These are phyloP conservation scores for Anodontia alba DNA, from an alignment of 2,888 invertebrate genomes.

Conservation along the genomic window DNA sequence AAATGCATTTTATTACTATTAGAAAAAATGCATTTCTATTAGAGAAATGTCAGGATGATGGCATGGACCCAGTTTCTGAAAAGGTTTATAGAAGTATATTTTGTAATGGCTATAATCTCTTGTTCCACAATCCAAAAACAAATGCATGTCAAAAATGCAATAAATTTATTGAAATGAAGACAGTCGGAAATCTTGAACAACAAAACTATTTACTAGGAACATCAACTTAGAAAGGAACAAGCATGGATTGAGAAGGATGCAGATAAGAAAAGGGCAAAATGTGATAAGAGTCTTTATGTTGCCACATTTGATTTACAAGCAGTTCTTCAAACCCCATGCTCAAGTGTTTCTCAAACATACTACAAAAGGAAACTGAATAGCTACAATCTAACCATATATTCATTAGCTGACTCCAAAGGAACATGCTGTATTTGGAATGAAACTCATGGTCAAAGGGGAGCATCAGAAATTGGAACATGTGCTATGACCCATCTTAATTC, in stretches of 20 bases:
- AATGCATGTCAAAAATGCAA: slow-evolving; percentile 49
- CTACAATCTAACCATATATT: slow-evolving; percentile 40
- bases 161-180: background rate
- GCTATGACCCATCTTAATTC: background rate
- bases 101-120: slow-evolving; percentile 42
- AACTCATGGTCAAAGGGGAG: slow-evolving; percentile 33
- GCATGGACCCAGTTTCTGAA: too few species aligned
- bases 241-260: slow-evolving; percentile 14
- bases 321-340: slow-evolving; percentile 32
- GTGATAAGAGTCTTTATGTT: slow-evolving; percentile 1
- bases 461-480: slow-evolving; percentile 36
- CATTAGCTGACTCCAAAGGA: slow-evolving; percentile 26
- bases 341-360: slow-evolving; percentile 37
- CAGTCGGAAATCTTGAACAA: background rate
- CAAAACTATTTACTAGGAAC: background rate
- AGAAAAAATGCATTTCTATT: too few species aligned
- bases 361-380: slow-evolving; percentile 36
- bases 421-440: slow-evolving; percentile 40
- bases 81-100: slow-evolving; percentile 47
- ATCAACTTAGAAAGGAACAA: background rate
- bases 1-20: too few species aligned
- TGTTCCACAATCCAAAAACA: slow-evolving; percentile 52
- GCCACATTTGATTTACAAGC: slow-evolving; percentile 46
- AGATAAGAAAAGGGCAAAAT: slow-evolving; percentile 19
- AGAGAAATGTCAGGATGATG: too few species aligned